These are phyloP conservation scores for Caenorhabditis panamensis DNA, from an alignment of 2,888 invertebrate genomes.

Conservation along the genomic window DNA sequence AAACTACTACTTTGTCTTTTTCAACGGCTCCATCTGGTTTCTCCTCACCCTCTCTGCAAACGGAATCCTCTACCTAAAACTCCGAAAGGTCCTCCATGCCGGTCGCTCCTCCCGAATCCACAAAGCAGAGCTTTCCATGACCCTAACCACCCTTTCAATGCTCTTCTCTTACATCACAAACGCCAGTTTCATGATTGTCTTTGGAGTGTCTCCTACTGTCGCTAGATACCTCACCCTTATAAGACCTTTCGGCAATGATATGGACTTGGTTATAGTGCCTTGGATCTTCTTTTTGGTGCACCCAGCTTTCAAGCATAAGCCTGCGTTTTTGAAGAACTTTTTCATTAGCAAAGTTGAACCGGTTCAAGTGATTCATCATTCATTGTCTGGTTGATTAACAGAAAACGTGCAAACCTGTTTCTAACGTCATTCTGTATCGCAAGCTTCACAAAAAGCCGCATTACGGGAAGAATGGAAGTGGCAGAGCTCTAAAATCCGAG, in stretches of 20 bases:
- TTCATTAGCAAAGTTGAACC: not conserved
- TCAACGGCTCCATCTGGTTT: not conserved
- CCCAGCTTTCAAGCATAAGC: conserved; percentile 6
- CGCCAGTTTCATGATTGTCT: not conserved
- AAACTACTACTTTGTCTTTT: not conserved
- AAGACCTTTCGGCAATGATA: not conserved
- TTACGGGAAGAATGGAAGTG: too few species aligned
- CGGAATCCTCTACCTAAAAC: not conserved
- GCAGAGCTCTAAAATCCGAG: not conserved
- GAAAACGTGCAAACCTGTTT: too few species aligned
- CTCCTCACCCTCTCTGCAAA: not conserved
- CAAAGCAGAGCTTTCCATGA: not conserved
- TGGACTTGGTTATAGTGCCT: not conserved
- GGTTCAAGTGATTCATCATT: too few species aligned
- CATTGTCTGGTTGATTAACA: too few species aligned
- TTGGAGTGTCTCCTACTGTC: not conserved
- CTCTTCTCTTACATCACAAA: not conserved
- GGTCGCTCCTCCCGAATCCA: not conserved
- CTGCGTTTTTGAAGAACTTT: not conserved
- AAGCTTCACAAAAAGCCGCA: not conserved
- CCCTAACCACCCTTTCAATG: not conserved
- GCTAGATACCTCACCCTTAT: not conserved
- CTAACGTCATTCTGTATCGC: not conserved
- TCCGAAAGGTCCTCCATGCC: not conserved
- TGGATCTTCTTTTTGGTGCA: conserved; percentile 3